Percentiles rank a stretch among this genome's conserved stretches.
phyloP scores from a whole-genome alignment of 2,113 vertebrate genomes.

The Chaenogobius annularis region DNA sequence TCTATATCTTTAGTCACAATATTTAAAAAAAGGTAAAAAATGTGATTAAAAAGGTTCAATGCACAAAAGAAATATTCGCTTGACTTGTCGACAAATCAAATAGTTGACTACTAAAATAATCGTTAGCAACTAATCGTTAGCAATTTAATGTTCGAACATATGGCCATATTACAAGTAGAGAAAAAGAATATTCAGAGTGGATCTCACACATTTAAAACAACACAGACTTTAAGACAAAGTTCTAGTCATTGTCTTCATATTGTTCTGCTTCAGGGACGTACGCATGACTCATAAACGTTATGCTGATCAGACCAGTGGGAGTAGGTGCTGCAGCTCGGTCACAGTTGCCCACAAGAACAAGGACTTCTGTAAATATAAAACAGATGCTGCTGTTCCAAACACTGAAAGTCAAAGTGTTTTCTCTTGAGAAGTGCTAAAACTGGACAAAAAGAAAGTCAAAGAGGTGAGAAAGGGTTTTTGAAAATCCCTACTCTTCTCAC shows the following conservation, averaged over 20 bases:
- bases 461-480: not conserved
- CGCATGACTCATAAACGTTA: conserved; percentile 28
- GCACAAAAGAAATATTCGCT: too few species aligned
- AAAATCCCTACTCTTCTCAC: too few species aligned
- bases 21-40: too few species aligned
- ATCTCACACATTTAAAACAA: not conserved
- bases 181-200: not conserved
- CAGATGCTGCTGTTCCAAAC: conserved; percentile 17
- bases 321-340: conserved; percentile 19
- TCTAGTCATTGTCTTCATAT: conserved; percentile 11
- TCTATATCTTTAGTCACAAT: too few species aligned
- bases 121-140: too few species aligned
- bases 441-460: not conserved
- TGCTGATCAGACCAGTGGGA: conserved; percentile 30
- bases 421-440: not conserved
- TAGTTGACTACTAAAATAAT: too few species aligned
- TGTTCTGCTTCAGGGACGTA: conserved; percentile 7
- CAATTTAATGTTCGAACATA: too few species aligned
- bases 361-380: conserved; percentile 34
- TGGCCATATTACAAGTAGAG: not conserved
- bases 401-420: not conserved
- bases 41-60: too few species aligned
- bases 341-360: conserved; percentile 28
- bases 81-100: too few species aligned
- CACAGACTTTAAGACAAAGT: not conserved